Evolutionary conservation across 1,140 invertebrate genomes (phyloP), one percentile per base, ranked within the genome.

Genomic region (Drosophila pseudoobscura): DNA sequence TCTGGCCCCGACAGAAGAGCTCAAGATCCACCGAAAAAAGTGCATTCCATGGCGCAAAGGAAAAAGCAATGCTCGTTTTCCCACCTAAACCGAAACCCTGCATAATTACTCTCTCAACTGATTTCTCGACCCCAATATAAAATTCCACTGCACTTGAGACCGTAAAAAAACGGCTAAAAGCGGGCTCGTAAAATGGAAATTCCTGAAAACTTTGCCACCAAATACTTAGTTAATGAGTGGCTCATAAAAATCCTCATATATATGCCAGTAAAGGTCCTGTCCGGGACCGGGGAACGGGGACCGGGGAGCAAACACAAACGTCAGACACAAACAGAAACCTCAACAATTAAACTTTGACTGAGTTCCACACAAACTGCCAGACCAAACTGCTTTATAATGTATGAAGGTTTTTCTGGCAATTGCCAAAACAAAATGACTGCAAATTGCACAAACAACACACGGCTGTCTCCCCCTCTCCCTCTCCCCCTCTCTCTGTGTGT

Each of bases 311-410:
- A 65, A 53, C 52, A 71, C 74, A 83, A 82, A 83, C 78, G 60
- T 82, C 79, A 75, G 79, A 62, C 45, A 57, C 44, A 84, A 84
- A 72, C 59, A 60, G 57, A 55, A 73, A 73, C 68, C 56, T 55
- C 62, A 82, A 87, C 78, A 85, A 87, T 85, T 87, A 78, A 87
- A 85, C 82, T 87, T 87, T 87, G 65, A 68, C 75, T 56, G 74
- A 71, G 71, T 74, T 66, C 68, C 15, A 47, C 51, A 17, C 46
- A 62, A 72, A 87, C 63, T 75, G 80, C 54, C 80, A 83, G 71
- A 72, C 71, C 80, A 84, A 84, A 76, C 72, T 85, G 60, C 56
- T 88, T 78, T 82, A 78, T 80, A 85, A 80, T 80, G 77, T 75
- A 85, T 79, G 55, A 59, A 54, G 65, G 52, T 56, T 79, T 66